Percentiles rank a stretch among this genome's conserved stretches.
Conservation (phyloP, 2,888 invertebrate genomes). For the Beris chalybata region DNA sequence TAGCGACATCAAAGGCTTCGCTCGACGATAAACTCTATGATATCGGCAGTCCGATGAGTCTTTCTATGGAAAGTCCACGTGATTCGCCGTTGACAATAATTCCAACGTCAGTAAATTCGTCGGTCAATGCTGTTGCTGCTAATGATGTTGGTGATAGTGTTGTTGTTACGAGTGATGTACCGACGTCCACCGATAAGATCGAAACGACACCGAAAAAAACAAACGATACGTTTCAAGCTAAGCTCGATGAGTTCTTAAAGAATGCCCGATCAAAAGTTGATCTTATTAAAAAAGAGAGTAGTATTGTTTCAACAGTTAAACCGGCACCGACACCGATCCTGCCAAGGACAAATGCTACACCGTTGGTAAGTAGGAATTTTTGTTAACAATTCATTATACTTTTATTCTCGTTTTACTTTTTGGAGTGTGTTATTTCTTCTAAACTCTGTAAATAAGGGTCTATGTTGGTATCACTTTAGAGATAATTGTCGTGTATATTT, state of each 20-base stretch:
- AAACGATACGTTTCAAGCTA: conserved; percentile 48
- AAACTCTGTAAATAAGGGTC: background rate
- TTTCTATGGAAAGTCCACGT: conserved; percentile 45
- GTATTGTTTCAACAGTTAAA: conserved; percentile 2
- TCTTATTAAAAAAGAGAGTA: conserved; percentile 17
- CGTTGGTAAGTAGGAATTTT: conserved; percentile 45
- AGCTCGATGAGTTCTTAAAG: conserved; percentile 51
- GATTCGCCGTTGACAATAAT: conserved; percentile 34
- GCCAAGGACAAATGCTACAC: conserved; percentile 40
- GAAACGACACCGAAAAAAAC: background rate
- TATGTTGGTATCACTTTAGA: too few species aligned
- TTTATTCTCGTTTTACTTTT: background rate
- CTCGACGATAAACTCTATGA: conserved; percentile 43
- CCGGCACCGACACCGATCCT: background rate
- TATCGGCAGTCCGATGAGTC: conserved; percentile 49
- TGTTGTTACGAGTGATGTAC: background rate
- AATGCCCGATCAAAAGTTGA: conserved; percentile 48
- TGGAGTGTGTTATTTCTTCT: background rate
- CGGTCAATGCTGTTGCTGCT: background rate
- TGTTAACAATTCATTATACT: background rate
- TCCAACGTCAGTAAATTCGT: background rate
- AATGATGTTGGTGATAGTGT: background rate
- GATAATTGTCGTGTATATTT: too few species aligned
- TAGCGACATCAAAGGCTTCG: too few species aligned
- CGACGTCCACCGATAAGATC: background rate